Base-by-base conservation (phyloP, 2,888 invertebrate species). In the Macropis europaea region DNA sequence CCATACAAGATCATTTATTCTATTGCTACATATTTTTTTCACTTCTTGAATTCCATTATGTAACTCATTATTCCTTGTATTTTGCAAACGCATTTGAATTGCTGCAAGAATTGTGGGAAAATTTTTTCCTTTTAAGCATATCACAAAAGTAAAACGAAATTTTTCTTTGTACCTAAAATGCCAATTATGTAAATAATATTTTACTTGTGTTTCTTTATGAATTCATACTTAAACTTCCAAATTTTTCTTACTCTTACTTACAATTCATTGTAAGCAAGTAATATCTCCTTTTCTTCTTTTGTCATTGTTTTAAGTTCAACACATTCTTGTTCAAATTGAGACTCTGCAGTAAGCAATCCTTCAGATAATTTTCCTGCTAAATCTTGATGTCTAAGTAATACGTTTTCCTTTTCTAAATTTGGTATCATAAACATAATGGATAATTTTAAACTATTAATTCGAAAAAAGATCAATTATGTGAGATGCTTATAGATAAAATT, bases 131-230 rank as follows among this genome's bases (percentile, higher is more conserved):
- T 93, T 90, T 0, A 92, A 93, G 80, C 94, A 94, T 72, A 94
- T 93, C 48, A 94, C 92, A 85, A 94, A 95, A 1, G 94, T 94
- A 84, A 94, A 94, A 24, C 92, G 92, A 86, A 94, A 94, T 85
- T 93, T 94, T 2, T 90, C 86, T 86, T 92, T 93, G 83, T 94
- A 94, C 75, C 93, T 93, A 90, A 45, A 60, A 13, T 26, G 59
- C 2, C 15, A 26, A 7, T 19, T n/a, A n/a, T n/a, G n/a, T n/a
- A n/a, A n/a, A 19, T 1, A 11, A 36, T 17, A 11, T 6, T 30
- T 7, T 7, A n/a, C 32, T 47, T 24, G 11, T 34, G 9, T 15
- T 26, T 13, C 1, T 15, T 45, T 24, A 38, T 34, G 15, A 4
- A 34, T 9, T 50, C 11, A 50, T 19, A 34, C 6, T 7, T 15